Base-by-base conservation (phyloP, 2,888 invertebrate species). In the Macrophya alboannulata region DNA sequence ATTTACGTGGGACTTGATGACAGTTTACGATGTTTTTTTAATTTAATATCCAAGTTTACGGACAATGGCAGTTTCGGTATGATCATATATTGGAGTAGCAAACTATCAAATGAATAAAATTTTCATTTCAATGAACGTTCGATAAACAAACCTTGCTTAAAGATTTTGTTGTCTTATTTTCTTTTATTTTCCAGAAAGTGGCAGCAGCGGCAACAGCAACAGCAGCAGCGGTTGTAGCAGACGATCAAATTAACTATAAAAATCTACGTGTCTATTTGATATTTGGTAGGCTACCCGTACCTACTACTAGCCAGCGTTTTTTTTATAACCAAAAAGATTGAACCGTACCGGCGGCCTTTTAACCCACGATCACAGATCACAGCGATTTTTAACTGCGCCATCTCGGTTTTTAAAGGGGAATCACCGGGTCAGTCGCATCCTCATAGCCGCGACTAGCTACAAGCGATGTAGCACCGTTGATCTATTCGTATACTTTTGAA, bases 291-390 rank as follows among this genome's bases (percentile, higher is more conserved):
- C 77, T n/a, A 55, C 55, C 55, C 51, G 31, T 10, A 17, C 37
- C 37, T 62, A 25, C 31, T 62, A 21, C 62, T 21, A 74, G 21
- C 12, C 21, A 74, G 21, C 25, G n/a, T 40, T 81, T 62, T 55
- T 37, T 43, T 62, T 81, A 81, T 81, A 62, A 81, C 81, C 81
- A 81, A 81, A 81, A 81, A 81, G 59, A 81, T 81, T 43, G 43
- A 62, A 59, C 40, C 40, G 43, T 43, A 59, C 40, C 40, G 59
- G 59, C 62, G 40, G 81, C 21, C 81, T 40, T 40, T 43, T 81
- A 62, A 81, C 81, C 59, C 40, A 40, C 37, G 51, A 51, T 77
- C 31, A 31, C 17, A 17, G 51, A 51, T 77, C 31, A 31, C 17
- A 17, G 12, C 51, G 6, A 9, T 31, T n/a, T 55, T 37, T 17